Conservation (phyloP, 2,113 vertebrate genomes). For the Dromiciops gliroides region DNA sequence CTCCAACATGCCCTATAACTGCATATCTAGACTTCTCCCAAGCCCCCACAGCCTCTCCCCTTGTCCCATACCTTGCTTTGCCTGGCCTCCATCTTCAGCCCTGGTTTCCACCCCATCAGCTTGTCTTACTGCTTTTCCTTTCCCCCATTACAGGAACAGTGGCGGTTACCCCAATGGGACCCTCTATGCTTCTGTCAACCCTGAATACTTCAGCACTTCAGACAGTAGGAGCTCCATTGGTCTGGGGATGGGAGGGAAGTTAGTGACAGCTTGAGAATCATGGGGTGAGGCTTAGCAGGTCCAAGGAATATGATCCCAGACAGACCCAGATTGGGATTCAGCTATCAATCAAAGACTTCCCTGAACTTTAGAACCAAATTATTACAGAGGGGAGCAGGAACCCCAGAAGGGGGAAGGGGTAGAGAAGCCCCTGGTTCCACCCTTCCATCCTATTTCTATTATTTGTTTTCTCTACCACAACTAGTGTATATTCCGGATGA, state of each 20-base stretch:
- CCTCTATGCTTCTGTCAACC: constrained; percentile 87
- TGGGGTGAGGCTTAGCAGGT: background rate
- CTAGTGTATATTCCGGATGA: constrained; percentile 87
- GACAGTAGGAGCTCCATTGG: constrained; percentile 75
- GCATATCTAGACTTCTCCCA: background rate
- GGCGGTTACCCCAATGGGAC: constrained; percentile 80
- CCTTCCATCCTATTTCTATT: background rate
- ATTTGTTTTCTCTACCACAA: background rate
- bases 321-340: background rate
- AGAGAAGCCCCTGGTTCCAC: background rate
- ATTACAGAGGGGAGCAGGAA: background rate
- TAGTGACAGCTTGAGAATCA: background rate
- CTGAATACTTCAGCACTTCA: constrained; percentile 86
- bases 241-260: background rate
- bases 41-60: background rate
- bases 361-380: background rate
- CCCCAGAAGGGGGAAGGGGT: background rate
- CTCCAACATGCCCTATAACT: background rate
- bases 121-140: constrained; percentile 30
- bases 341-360: background rate
- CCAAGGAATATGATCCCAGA: background rate
- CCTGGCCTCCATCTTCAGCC: background rate
- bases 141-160: constrained; percentile 71
- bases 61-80: background rate
- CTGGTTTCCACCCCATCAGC: background rate